Percentiles rank a stretch among this genome's conserved stretches.
phyloP scores from a whole-genome alignment of 2,888 invertebrate species.

The Nemotelus pantherinus region DNA sequence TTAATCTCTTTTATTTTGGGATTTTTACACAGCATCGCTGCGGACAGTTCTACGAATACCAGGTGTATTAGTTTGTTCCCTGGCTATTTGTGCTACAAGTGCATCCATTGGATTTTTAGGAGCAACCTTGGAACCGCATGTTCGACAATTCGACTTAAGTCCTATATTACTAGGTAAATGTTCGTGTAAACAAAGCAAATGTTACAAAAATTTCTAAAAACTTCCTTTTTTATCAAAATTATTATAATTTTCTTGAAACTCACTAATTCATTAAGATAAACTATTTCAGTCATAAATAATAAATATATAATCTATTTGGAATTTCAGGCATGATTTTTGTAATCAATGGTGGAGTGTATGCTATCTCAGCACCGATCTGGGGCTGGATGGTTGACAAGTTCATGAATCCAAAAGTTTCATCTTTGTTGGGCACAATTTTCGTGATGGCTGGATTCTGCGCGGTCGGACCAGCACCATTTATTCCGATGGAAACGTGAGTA shows the following conservation, averaged over 20 bases:
- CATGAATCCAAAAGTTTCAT: conserved; percentile 74
- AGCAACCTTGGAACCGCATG: conserved; percentile 88
- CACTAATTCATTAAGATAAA: too few species aligned
- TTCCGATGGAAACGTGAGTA: conserved; percentile 71
- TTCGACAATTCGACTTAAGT: conserved; percentile 65
- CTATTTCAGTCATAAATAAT: too few species aligned
- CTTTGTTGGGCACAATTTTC: conserved; percentile 73
- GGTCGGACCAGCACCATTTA: conserved; percentile 80
- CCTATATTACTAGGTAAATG: conserved; percentile 51
- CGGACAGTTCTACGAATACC: conserved; percentile 75
- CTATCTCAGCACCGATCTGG: conserved; percentile 80
- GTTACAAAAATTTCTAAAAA: neutral
- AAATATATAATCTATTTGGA: neutral
- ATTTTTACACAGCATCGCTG: conserved; percentile 69
- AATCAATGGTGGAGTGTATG: conserved; percentile 84
- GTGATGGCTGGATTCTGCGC: conserved; percentile 74
- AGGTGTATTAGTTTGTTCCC: conserved; percentile 75
- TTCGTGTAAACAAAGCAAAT: neutral
- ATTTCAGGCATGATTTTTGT: conserved; percentile 81
- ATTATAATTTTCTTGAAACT: too few species aligned
- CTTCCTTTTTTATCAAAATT: neutral
- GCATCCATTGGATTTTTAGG: conserved; percentile 88
- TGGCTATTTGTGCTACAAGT: conserved; percentile 79
- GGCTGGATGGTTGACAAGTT: conserved; percentile 83
- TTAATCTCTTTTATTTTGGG: neutral